Evolutionary conservation across 92 coral and sea anemone genomes (phyloP), one percentile per base, ranked within the genome.

Genomic region (Paramuricea clavata): DNA sequence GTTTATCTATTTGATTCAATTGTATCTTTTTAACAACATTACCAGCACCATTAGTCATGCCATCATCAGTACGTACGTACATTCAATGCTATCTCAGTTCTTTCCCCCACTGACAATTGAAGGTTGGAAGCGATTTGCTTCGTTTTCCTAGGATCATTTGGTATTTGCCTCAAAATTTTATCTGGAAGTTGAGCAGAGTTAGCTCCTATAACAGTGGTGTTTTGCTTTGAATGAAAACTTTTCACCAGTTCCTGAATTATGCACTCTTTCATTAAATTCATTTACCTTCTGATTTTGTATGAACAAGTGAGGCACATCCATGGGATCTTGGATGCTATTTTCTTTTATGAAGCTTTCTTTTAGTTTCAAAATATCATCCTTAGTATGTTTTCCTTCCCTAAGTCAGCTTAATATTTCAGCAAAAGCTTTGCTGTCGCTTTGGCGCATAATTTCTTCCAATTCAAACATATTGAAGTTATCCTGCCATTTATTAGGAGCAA

Each of bases 201-300:
- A 44, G 92, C 92, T 31, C 92, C 92, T 30, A 89, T 69, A 19
- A 89, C 92, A 89, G 85, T 84, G 64, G n/a, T 88, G 71, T 12
- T 88, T 87, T 30, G 91, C 91, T 83, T 88, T 83, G 44, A 88
- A 71, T 64, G 88, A 57, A 64, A 71, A 88, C 65, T 88, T 89
- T 22, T n/a, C 60, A 64, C 91, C 91, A 54, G 83, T 25, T 57
- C 67, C 52, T 57, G 89, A 71, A 88, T 78, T 43, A 87, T 81
- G 90, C 25, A 73, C 91, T 82, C 85, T 90, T 27, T 82, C 91
- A 81, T 90, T 90, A 59, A 85, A 89, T 42, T 89, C 86, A 79
- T 87, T 90, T 64, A 90, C 93, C 62, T 90, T 90, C 50, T 76
- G 83, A 90, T 90, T 90, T 74, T 90, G 93, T 35, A 86, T 78